Base-by-base conservation (phyloP, 2,797 vertebrate genomes). In the Paramormyrops hopkinsi region DNA sequence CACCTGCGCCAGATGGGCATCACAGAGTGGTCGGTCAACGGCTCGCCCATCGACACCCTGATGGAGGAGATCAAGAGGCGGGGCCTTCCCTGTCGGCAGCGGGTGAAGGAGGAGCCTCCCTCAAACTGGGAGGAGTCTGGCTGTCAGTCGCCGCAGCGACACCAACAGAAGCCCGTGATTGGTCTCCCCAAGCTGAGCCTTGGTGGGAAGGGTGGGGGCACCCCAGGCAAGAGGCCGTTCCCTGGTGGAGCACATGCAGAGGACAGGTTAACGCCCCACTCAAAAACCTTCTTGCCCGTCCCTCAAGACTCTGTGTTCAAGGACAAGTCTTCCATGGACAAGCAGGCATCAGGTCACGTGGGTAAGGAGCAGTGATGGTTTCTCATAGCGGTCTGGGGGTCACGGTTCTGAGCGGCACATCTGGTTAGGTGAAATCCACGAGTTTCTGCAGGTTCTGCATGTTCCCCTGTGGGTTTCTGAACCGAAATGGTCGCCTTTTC, bases 221-320 rank as follows among this genome's bases (percentile, higher is more conserved):
- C 94, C 96, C 7, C 92, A 89, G 93, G 93, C 2, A 99, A 98
- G 88, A 94, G 97, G 59, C 94, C 96, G 2, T 89, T 96, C 5
- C 92, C 93, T n/a, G 96, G 96, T 3, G 97, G 97, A 11, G 92
- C 94, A 3, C 92, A 94, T 86, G 92, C 92, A 1, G 90, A 3
- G 33, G 94, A 93, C 76, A 90, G 91, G 88, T 91, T 94, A 3
- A 89, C 93, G 88, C 92, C 79, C 48, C 56, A 59, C 17, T 33
- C 93, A 0, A 96, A 96, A 92, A 92, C 92, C 8, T 95, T 97
- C 33, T 97, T 96, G 44, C 93, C 97, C 84, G 95, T 96, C 91
- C 95, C 97, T 83, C 96, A 96, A 0, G 97, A 98, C 93, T 96
- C 97, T 93, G 95, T 97, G 91, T 97, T 96, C 95, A 98, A 97